Base-by-base conservation (phyloP, 2,797 vertebrate species). In the Hypotaenidia okinawae region DNA sequence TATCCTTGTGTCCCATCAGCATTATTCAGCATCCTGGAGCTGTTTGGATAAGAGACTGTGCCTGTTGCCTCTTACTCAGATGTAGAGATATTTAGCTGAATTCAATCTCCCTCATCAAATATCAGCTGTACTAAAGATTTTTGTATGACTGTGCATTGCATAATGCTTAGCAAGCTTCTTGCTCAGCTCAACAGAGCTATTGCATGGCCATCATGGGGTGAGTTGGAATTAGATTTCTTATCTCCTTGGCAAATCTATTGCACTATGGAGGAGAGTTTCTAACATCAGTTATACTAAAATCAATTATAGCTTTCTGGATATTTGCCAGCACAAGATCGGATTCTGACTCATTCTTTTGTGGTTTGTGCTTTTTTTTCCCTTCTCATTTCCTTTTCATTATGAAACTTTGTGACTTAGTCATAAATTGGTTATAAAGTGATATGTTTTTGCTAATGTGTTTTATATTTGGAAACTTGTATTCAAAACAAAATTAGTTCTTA, bases 281-380 rank as follows among this genome's bases (percentile, higher is more conserved):
- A 54, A 93, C 68, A 49, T 84, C 39, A 58, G 4, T 81, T 88
- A 68, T 80, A 61, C 28, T 92, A 74, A 74, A 96, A 82, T 24
- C n/a, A 79, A 5, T 87, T 93, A 45, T 45, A 90, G 70, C 43
- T 59, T 39, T 68, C 41, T 54, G 47, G 52, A 45, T 95, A 74
- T 87, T 74, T 93, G 39, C 57, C 84, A 80, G 45, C 54, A 84
- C 72, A 85, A 87, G 49, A 89, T 74, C 63, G 87, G 55, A 87
- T 88, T 85, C 55, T 79, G 51, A 73, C 52, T 82, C 22, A 35
- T 81, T 91, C 21, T 90, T 87, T 33, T 51, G 10, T 39, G 30
- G 9, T 74, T 78, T 84, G 41, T 80, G 24, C 2, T 85, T 11
- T 70, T 87, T 86, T 88, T 49, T 28, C 35, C 43, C 22, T 67